Percentiles rank a stretch among this genome's conserved stretches.
Evolutionary conservation across 2,113 vertebrate genomes (phyloP).

Genomic region (Cyrtonyx montezumae): DNA sequence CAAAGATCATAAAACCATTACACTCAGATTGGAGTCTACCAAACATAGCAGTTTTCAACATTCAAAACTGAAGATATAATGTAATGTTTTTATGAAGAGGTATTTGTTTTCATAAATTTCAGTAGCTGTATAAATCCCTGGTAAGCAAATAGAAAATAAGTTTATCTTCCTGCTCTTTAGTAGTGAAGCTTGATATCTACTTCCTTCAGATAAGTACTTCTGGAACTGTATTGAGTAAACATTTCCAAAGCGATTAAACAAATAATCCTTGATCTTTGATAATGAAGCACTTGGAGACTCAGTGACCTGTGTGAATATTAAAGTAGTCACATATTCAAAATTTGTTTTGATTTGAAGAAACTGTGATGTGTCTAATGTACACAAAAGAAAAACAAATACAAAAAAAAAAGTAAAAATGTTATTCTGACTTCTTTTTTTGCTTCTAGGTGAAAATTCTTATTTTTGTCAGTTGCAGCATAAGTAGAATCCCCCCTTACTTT

Average conservation of each 20-base stretch:
- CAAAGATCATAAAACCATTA: no score
- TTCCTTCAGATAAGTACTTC: constrained; percentile 43
- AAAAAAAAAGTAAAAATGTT: background rate
- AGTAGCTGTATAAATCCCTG: constrained; percentile 38
- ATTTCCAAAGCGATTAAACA: constrained; percentile 45
- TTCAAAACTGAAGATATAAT: background rate
- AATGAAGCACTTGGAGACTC: constrained; percentile 5
- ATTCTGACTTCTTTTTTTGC: background rate
- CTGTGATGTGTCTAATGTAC: background rate
- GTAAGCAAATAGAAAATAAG: constrained; percentile 21
- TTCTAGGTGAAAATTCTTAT: background rate
- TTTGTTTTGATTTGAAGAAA: background rate
- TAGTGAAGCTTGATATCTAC: constrained; percentile 26
- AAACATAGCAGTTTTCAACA: background rate
- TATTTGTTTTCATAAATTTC: constrained; percentile 40
- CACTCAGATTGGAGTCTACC: background rate
- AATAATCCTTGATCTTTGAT: constrained; percentile 17
- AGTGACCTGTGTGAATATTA: background rate
- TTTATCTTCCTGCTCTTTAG: constrained; percentile 35
- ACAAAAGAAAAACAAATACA: background rate
- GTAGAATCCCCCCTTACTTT: background rate
- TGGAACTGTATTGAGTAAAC: background rate
- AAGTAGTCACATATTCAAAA: background rate
- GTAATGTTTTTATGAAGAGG: background rate
- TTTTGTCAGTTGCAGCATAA: background rate